These are phyloP conservation scores for Brachionus manjavacas DNA, from an alignment of 1,140 invertebrate species.

Conservation along the genomic window DNA sequence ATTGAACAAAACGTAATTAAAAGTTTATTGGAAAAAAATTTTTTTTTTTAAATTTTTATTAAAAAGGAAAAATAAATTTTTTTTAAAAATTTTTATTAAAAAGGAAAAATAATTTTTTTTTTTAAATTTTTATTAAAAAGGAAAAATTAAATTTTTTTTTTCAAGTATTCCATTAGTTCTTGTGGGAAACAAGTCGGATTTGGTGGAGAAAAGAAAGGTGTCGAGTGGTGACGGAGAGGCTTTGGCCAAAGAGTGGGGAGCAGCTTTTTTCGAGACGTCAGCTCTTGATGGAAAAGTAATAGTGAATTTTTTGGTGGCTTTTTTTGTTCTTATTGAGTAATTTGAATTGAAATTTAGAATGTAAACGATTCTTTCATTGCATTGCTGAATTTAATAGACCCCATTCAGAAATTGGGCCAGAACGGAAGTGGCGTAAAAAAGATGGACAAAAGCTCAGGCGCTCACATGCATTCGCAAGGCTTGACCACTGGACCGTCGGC, in stretches of 20 bases:
- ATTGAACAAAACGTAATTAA: slow-evolving; percentile 19
- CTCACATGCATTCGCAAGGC: not conserved
- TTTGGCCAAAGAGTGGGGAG: not conserved
- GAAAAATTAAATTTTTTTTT: no score
- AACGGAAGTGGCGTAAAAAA: not conserved
- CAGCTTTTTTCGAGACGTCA: slow-evolving; percentile 32
- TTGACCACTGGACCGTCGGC: not conserved
- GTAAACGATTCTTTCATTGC: not conserved
- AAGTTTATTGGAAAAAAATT: no score
- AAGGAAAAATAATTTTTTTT: not conserved
- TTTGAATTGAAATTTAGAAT: not conserved
- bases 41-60: no score
- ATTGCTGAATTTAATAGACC: slow-evolving; percentile 3
- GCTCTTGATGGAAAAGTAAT: slow-evolving; percentile 6
- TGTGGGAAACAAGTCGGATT: slow-evolving; percentile 26
- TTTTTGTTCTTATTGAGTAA: not conserved
- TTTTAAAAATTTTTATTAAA: not conserved
- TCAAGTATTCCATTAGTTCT: slow-evolving; percentile 34
- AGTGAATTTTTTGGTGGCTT: no score
- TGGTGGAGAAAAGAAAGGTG: not conserved
- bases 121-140: not conserved
- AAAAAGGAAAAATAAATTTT: not conserved
- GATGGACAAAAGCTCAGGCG: not conserved
- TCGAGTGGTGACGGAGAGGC: not conserved
- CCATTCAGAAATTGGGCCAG: not conserved